Evolutionary conservation across 2,888 invertebrate genomes (phyloP), one percentile per base, ranked within the genome.

Genomic region (Epistrophe eligans): DNA sequence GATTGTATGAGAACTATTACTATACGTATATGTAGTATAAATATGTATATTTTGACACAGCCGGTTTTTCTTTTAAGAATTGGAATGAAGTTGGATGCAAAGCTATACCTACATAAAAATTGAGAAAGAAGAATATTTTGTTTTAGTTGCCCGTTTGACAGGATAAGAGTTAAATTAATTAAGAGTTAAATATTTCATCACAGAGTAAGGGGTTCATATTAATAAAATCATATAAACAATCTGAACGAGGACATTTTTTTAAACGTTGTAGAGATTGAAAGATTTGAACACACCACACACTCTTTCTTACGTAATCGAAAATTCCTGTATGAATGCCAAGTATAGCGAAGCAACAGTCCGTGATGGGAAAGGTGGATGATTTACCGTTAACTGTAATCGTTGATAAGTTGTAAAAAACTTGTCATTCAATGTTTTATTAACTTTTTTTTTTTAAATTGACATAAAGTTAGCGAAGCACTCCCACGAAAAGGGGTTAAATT

Each of bases 1-100:
- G 82, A 79, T 79, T 79, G 62, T 72, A n/a, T 60, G n/a, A n/a
- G n/a, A n/a, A n/a, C n/a, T n/a, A n/a, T 7, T 32, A 32, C 32
- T 32, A 32, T 32, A 32, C 32, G 9, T 35, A 17, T n/a, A n/a
- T n/a, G n/a, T n/a, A n/a, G n/a, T n/a, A n/a, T n/a, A 67, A 28
- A 62, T 24, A 19, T 66, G 32, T 48, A 66, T 67, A 67, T 67
- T 67, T 67, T 67, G 50, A 50, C 67, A 8, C 50, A 67, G 67
- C 35, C 67, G 35, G 50, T 35, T 50, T 58, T 43, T 15, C 9
- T 40, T 62, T 24, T 43, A 19, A 24, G 13, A 13, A 40, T 17
- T 19, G 40, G 60, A 24, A 40, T 32, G 17, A 35, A 55, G 35
- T 17, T 58, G 64, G 64, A 52, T 60, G 64, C 0, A 32, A 19